These are phyloP conservation scores for Megalops cyprinoides DNA, from an alignment of 2,797 vertebrate genomes.

Conservation along the genomic window DNA sequence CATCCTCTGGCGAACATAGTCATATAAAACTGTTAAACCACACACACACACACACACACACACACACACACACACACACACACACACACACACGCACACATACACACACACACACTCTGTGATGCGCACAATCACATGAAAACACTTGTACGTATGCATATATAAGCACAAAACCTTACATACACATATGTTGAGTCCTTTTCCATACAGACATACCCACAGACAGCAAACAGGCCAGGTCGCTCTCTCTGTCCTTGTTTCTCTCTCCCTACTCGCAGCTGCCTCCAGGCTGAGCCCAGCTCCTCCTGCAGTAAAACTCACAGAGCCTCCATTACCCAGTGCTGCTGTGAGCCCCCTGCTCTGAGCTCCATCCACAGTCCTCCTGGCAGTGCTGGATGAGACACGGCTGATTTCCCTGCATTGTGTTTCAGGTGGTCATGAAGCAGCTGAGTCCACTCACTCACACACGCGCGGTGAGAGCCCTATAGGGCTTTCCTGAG, in stretches of 20 bases:
- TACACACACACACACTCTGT: not conserved
- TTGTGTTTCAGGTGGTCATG: constrained; percentile 7
- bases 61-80: not conserved
- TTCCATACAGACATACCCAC: not conserved
- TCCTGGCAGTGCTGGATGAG: not conserved
- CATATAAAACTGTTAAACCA: too few species aligned
- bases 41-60: not conserved
- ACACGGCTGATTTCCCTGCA: constrained; percentile 1
- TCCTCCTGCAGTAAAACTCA: not conserved
- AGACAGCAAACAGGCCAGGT: too few species aligned
- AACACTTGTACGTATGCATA: too few species aligned
- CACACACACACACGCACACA: not conserved
- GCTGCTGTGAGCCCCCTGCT: not conserved
- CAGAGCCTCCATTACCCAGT: not conserved
- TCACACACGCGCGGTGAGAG: not conserved
- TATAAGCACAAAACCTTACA: too few species aligned
- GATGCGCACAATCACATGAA: too few species aligned
- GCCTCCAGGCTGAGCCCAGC: not conserved
- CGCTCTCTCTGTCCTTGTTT: not conserved
- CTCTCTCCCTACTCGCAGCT: not conserved
- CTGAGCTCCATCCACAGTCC: not conserved
- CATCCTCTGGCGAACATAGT: too few species aligned
- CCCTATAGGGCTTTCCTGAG: not conserved
- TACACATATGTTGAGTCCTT: too few species aligned
- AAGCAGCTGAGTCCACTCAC: not conserved